Conservation (phyloP, 1,140 invertebrate genomes). For the Manduca sexta region DNA sequence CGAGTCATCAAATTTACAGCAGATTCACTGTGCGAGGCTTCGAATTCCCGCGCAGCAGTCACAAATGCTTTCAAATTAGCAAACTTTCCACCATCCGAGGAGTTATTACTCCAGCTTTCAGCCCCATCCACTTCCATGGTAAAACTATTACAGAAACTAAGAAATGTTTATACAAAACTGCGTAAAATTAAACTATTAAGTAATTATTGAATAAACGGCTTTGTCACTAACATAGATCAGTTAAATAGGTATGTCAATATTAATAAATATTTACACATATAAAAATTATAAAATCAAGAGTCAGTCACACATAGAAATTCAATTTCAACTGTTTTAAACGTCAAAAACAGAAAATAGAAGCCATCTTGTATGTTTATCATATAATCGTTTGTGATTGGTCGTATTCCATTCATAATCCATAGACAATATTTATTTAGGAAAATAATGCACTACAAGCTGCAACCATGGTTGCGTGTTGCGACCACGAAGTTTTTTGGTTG, state of each 20-base stretch:
- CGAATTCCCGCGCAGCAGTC: slow-evolving; percentile 61
- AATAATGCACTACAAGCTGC: no score
- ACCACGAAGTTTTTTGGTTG: no score
- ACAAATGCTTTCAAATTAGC: slow-evolving; percentile 64
- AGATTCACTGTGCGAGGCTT: slow-evolving; percentile 63
- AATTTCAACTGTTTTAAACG: slow-evolving; percentile 38
- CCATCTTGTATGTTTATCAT: slow-evolving; percentile 31
- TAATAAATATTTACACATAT: no score
- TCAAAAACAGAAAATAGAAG: background rate
- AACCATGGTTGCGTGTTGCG: no score
- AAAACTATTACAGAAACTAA: background rate
- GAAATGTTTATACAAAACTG: background rate
- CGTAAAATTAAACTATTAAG: background rate
- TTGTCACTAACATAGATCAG: no score
- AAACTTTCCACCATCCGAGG: slow-evolving; percentile 54
- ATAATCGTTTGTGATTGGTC: slow-evolving; percentile 18
- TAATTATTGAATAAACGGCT: no score
- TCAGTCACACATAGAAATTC: slow-evolving; percentile 15
- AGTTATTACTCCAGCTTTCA: slow-evolving; percentile 41
- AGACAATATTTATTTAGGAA: no score
- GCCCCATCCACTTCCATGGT: slow-evolving; percentile 55
- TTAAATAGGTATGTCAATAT: background rate
- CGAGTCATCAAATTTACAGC: slow-evolving; percentile 62
- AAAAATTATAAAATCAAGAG: slow-evolving; percentile 14
- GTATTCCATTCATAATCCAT: no score